Percentiles rank a stretch among this genome's conserved stretches.
These are phyloP conservation scores for Tiphia femorata DNA, from an alignment of 2,888 invertebrate genomes.

Conservation along the genomic window DNA sequence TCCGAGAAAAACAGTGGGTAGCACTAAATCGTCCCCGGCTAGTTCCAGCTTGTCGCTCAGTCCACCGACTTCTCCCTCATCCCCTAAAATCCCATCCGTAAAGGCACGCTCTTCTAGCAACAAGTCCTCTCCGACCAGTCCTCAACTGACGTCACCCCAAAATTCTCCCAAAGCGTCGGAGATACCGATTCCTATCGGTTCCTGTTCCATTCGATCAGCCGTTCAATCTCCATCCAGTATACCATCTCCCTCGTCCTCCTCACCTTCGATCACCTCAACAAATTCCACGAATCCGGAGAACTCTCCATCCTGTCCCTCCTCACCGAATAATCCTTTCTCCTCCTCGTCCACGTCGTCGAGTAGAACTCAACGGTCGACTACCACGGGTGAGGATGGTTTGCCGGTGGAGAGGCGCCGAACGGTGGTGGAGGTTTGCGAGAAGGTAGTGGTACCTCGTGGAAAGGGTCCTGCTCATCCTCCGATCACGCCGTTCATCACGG, in stretches of 20 bases:
- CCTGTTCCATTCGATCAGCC: background rate
- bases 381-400: constrained; percentile 39
- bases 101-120: constrained; percentile 32
- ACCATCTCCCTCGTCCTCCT: constrained; percentile 9
- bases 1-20: constrained; percentile 55
- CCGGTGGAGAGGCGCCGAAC: constrained; percentile 53
- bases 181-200: constrained; percentile 40
- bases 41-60: constrained; percentile 35
- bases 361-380: constrained; percentile 35
- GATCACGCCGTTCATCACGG: constrained; percentile 60
- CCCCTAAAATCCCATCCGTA: constrained; percentile 31
- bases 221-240: constrained; percentile 7
- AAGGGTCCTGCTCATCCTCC: constrained; percentile 47
- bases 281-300: background rate
- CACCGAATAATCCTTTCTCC: constrained; percentile 8
- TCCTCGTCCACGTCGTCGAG: constrained; percentile 18
- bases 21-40: constrained; percentile 35
- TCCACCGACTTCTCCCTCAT: constrained; percentile 36
- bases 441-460: constrained; percentile 57
- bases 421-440: constrained; percentile 64
- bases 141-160: constrained; percentile 17
- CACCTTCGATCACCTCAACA: constrained; percentile 3
- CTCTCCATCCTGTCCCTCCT: too few relatives aligned
- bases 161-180: constrained; percentile 42
- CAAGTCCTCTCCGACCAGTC: constrained; percentile 30